A percentile compares a stretch with the other conserved stretches of the same genome.
These are phyloP conservation scores for Augochlora pura DNA, from an alignment of 1,140 invertebrate species.

Conservation along the genomic window DNA sequence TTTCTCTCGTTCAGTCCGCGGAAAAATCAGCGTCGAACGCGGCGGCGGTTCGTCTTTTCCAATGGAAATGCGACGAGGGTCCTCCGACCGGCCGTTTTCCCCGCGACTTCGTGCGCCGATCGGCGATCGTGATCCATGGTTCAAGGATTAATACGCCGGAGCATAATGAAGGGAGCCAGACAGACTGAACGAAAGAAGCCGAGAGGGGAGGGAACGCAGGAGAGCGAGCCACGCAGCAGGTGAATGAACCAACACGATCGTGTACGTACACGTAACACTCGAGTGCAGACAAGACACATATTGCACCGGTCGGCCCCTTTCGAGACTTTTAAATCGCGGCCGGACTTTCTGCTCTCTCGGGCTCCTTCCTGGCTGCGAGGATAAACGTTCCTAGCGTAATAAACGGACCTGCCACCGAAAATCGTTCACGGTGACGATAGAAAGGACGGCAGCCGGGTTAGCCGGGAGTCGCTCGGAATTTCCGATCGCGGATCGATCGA, in stretches of 20 bases:
- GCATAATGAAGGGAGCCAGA: slow-evolving; percentile 33
- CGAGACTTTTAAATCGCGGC: slow-evolving; percentile 50
- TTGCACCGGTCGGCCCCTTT: slow-evolving; percentile 56
- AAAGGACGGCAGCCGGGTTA: not conserved
- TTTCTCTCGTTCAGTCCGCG: no score
- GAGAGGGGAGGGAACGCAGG: slow-evolving; percentile 5
- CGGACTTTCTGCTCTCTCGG: not conserved
- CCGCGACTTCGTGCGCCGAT: slow-evolving; percentile 59
- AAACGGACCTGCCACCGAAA: not conserved
- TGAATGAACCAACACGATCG: slow-evolving; percentile 74
- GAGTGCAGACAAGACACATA: slow-evolving; percentile 54
- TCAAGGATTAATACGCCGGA: slow-evolving; percentile 64
- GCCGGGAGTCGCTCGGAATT: not conserved
- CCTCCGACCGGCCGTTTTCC: no score
- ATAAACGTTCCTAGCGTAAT: no score
- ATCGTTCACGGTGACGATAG: not conserved
- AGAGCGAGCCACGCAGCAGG: slow-evolving; percentile 68
- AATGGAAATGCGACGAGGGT: no score
- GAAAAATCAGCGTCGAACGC: no score
- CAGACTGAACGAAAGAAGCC: slow-evolving; percentile 16
- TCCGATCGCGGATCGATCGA: not conserved
- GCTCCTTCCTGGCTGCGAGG: no score
- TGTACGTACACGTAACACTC: slow-evolving; percentile 43
- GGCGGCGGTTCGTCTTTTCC: no score
- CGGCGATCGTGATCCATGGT: slow-evolving; percentile 69